Evolutionary conservation across 2,797 vertebrate species (phyloP).

Genomic region (Micromesistius poutassou): DNA sequence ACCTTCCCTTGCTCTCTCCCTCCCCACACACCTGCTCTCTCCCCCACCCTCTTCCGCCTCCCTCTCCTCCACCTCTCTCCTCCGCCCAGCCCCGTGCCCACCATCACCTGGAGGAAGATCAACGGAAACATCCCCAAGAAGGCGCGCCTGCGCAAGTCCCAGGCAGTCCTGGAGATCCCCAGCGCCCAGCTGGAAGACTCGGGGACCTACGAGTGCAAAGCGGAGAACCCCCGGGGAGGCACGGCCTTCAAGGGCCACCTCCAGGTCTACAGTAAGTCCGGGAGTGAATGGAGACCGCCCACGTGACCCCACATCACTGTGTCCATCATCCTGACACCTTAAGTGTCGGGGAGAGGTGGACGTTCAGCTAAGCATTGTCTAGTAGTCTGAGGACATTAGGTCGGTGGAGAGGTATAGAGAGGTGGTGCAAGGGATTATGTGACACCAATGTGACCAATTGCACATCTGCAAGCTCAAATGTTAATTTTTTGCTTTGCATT

Average conservation of each 20-base stretch:
- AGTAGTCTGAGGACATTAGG: too few species aligned
- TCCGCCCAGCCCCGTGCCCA: slow-evolving; percentile 86
- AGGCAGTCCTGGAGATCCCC: slow-evolving; percentile 94
- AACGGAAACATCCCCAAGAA: slow-evolving; percentile 93
- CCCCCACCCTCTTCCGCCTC: neutral
- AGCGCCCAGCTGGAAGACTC: slow-evolving; percentile 93
- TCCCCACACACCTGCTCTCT: neutral
- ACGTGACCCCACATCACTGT: too few species aligned
- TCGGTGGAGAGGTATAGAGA: too few species aligned
- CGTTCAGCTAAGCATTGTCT: too few species aligned
- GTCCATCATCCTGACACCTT: too few species aligned
- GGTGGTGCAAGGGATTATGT: too few species aligned
- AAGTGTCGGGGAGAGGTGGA: too few species aligned
- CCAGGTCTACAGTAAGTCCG: slow-evolving; percentile 92
- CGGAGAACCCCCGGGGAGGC: slow-evolving; percentile 89
- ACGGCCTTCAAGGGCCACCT: slow-evolving; percentile 93
- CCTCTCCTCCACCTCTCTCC: neutral
- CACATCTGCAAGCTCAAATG: too few species aligned
- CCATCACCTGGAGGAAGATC: slow-evolving; percentile 96
- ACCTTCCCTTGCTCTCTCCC: too few species aligned
- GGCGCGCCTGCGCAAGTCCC: slow-evolving; percentile 90
- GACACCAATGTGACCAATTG: too few species aligned
- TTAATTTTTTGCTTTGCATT: too few species aligned
- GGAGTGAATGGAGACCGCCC: too few species aligned
- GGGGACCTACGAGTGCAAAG: slow-evolving; percentile 91